Evolutionary conservation across 2,888 invertebrate species (phyloP), one percentile per base, ranked within the genome.

Genomic region (Pasiphila rectangulata): DNA sequence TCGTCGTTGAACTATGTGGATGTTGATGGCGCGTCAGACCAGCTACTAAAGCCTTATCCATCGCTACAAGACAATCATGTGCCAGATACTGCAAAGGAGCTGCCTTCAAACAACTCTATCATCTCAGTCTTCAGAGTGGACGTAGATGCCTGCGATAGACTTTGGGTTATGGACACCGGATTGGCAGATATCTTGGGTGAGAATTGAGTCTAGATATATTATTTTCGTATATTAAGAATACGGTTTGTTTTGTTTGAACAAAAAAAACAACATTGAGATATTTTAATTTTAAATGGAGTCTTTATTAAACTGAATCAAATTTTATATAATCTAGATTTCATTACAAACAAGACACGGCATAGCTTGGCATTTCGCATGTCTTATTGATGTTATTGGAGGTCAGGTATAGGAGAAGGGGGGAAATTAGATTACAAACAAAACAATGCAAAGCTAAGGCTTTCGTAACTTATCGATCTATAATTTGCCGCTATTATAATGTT

Each of bases 81-180:
- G 35, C 92, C 92, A 32, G 90, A 87, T 47, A 65, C 75, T 4
- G 82, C 79, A 1, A 82, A 79, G 2, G 74, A 75, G 19, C 60
- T 91, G 2, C 84, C 86, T 24, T 84, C 91, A 2, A 91, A 93
- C 52, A 90, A 90, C 43, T 91, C 91, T 0, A 91, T 94, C 29
- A 84, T 94, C 38, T 95, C 93, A 1, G 93, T 93, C 2, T 95
- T 95, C 76, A 90, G 96, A 50, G 84, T 94, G 13, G 90, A 89
- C 55, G 92, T 93, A 0, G 96, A 96, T 70, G 88, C 89, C 3
- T 96, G 96, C 63, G 94, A 95, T 71, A 90, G 96, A 30, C 89
- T 96, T 4, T 96, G 96, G 95, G 93, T 94, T 3, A 90, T 96
- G 79, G 95, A 96, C 69, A 93, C 94, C 0, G 96, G 95, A 41